Conservation (phyloP, 2,888 invertebrate genomes). For the Eledona agricola region DNA sequence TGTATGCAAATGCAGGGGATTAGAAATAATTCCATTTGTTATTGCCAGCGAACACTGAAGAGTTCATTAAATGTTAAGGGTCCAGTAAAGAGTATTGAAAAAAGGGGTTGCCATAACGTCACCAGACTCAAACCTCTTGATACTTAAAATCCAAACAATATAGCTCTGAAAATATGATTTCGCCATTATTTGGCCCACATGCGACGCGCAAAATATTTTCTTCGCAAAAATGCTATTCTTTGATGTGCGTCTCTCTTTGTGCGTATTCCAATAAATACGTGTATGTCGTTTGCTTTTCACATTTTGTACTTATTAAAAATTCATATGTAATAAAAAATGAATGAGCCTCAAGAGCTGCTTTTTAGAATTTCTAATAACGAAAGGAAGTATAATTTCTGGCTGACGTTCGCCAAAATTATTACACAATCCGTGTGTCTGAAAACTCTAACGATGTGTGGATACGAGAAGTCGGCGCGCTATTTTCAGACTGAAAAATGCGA, state of each 20-base stretch:
- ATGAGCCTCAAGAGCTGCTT: constrained; percentile 1
- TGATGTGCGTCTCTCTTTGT: constrained; percentile 8
- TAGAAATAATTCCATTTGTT: constrained; percentile 48
- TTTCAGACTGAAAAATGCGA: too few species aligned
- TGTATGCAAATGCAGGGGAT: constrained; percentile 44
- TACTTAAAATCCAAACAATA: constrained; percentile 16
- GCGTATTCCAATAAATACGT: neutral
- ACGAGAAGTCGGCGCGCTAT: too few species aligned
- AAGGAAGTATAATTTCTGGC: neutral
- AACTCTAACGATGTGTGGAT: too few species aligned
- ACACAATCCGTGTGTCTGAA: too few species aligned
- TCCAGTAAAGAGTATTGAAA: constrained; percentile 33
- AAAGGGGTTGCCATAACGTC: constrained; percentile 25
- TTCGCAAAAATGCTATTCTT: neutral
- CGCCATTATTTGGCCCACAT: neutral
- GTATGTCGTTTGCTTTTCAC: constrained; percentile 5
- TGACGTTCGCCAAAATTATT: neutral
- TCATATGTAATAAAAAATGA: constrained; percentile 8
- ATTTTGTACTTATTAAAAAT: constrained; percentile 13
- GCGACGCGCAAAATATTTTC: neutral
- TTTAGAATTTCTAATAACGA: neutral
- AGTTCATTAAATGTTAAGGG: constrained; percentile 49
- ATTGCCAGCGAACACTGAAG: constrained; percentile 45
- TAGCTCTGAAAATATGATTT: constrained; percentile 8
- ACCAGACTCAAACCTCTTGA: constrained; percentile 29